Evolutionary conservation across 2,888 invertebrate genomes (phyloP).

Genomic region (Orchestes rusci): DNA sequence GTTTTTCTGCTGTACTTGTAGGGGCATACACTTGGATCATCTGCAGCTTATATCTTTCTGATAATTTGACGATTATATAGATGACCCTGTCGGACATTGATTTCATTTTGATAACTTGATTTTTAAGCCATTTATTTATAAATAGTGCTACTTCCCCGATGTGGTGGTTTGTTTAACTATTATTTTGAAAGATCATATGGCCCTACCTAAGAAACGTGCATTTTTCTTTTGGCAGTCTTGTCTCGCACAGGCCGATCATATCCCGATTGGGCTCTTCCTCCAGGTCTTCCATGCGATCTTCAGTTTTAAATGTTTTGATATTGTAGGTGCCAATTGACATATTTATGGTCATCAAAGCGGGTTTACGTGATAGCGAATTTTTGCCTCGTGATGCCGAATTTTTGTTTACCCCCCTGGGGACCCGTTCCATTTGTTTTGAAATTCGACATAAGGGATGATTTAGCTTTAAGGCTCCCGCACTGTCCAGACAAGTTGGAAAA

Average conservation of each 20-base stretch:
- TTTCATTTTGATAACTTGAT: not conserved
- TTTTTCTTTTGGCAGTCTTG: not conserved
- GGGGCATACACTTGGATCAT: too few species aligned
- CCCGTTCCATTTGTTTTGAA: not conserved
- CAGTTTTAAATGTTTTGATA: not conserved
- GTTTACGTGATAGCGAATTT: not conserved
- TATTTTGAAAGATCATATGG: not conserved
- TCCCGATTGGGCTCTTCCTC: not conserved
- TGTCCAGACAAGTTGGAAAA: not conserved
- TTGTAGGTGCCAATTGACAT: not conserved
- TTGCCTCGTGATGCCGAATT: not conserved
- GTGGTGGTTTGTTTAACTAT: not conserved
- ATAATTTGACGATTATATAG: too few species aligned
- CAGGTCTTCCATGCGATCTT: not conserved
- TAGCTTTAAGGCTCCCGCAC: too few species aligned
- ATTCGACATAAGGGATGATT: not conserved
- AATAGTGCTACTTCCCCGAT: not conserved
- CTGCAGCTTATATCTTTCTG: too few species aligned
- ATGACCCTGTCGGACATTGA: not conserved
- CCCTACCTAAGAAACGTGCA: not conserved
- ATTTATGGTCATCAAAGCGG: too few species aligned
- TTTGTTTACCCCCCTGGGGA: not conserved
- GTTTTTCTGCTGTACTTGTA: too few species aligned
- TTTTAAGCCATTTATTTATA: not conserved
- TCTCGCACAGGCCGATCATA: not conserved